Evolutionary conservation across 2,113 vertebrate genomes (phyloP).

Genomic region (Syngnathoides biaculeatus): DNA sequence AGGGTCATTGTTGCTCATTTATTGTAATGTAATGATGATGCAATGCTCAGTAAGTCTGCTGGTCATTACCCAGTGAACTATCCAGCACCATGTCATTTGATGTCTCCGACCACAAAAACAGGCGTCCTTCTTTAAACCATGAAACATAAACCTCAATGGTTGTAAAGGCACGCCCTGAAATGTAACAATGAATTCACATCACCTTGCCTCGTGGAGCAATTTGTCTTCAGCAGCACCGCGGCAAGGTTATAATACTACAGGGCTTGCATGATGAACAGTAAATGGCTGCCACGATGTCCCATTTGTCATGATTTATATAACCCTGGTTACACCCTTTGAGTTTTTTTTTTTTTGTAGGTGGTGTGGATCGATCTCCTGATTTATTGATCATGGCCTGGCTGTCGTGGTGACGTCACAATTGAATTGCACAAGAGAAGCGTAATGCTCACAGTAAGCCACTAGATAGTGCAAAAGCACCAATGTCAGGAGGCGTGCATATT

Average conservation of each 20-base stretch:
- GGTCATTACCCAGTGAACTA: constrained; percentile 57
- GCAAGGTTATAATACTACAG: neutral
- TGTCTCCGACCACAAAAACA: neutral
- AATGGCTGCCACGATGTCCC: constrained; percentile 29
- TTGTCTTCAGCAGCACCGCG: neutral
- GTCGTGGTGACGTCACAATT: constrained; percentile 48
- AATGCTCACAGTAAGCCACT: constrained; percentile 25
- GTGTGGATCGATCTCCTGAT: constrained; percentile 60
- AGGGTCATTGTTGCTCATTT: constrained; percentile 60
- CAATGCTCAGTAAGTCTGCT: constrained; percentile 59
- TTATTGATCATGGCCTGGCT: constrained; percentile 50
- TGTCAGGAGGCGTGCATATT: too few relatives aligned
- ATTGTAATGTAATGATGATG: constrained; percentile 72
- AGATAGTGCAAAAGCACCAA: constrained; percentile 60
- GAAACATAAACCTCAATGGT: neutral
- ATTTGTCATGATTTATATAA: constrained; percentile 52
- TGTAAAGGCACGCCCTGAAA: constrained; percentile 14
- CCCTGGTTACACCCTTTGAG: constrained; percentile 30
- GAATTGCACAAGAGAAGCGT: constrained; percentile 9
- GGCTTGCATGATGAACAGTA: constrained; percentile 20
- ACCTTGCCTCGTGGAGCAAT: constrained; percentile 19
- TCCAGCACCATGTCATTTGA: neutral
- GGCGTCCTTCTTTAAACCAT: neutral
- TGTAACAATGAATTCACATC: constrained; percentile 10
- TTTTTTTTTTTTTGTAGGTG: constrained; percentile 49